These are phyloP conservation scores for Drosophila malerkotliana DNA, from an alignment of 1,140 invertebrate genomes.

Conservation along the genomic window DNA sequence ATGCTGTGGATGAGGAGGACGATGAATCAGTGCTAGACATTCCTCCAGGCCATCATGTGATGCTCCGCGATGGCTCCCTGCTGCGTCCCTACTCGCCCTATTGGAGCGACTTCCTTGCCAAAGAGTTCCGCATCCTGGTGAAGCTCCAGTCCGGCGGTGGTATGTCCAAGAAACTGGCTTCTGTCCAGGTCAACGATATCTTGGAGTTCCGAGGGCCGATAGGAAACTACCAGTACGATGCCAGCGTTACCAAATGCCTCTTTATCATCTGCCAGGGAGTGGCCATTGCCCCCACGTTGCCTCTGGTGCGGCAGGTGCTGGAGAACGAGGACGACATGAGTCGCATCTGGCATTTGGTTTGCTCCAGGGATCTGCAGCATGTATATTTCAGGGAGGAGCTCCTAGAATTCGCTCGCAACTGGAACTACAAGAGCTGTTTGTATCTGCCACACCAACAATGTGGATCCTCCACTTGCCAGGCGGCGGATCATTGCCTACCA, in stretches of 20 bases:
- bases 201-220: slow-evolving; percentile 77
- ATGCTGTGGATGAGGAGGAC: background rate
- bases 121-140: slow-evolving; percentile 74
- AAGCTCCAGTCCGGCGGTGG: slow-evolving; percentile 61
- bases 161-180: slow-evolving; percentile 62
- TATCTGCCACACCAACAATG: slow-evolving; percentile 63
- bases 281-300: slow-evolving; percentile 72
- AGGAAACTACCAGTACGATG: slow-evolving; percentile 56
- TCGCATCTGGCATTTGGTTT: slow-evolving; percentile 63
- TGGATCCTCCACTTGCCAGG: slow-evolving; percentile 4
- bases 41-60: slow-evolving; percentile 74
- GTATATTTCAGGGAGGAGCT: slow-evolving; percentile 68
- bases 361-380: slow-evolving; percentile 62
- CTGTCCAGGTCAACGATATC: slow-evolving; percentile 36
- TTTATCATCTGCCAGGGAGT: slow-evolving; percentile 73
- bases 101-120: slow-evolving; percentile 58
- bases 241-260: slow-evolving; percentile 29
- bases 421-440: slow-evolving; percentile 70
- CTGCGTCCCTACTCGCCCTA: slow-evolving; percentile 78
- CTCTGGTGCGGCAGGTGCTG: slow-evolving; percentile 62
- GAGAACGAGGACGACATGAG: slow-evolving; percentile 77
- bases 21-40: slow-evolving; percentile 61
- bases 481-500: slow-evolving; percentile 5
- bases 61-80: slow-evolving; percentile 54
- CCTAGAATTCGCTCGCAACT: slow-evolving; percentile 62